Percentiles rank a stretch among this genome's conserved stretches.
Conservation (phyloP, 2,797 vertebrate genomes). For the Apogon hyalosoma region DNA sequence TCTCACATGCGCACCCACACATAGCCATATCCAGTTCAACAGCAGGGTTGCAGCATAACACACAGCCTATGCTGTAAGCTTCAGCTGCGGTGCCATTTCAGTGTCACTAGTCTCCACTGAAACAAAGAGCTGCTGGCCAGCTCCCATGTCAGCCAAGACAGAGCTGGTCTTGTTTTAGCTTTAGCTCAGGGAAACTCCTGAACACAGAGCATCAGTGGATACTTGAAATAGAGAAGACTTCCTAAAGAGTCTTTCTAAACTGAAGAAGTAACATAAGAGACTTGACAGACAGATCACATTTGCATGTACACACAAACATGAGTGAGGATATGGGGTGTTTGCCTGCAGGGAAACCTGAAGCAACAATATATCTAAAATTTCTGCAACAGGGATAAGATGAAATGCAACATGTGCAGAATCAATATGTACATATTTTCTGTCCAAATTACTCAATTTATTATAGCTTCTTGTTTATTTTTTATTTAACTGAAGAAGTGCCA, state of each 20-base stretch:
- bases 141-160: conserved; percentile 65
- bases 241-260: conserved; percentile 21
- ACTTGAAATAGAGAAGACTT: conserved; percentile 26
- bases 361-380: not conserved
- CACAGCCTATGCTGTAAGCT: conserved; percentile 45
- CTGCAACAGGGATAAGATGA: not conserved
- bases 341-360: conserved; percentile 9
- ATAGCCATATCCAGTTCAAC: conserved; percentile 40
- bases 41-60: conserved; percentile 53
- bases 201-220: conserved; percentile 39
- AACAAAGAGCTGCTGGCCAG: conserved; percentile 68
- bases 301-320: not conserved
- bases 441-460: not conserved
- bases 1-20: conserved; percentile 44
- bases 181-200: conserved; percentile 42
- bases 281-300: conserved; percentile 8
- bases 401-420: conserved; percentile 1
- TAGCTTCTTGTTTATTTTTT: not conserved
- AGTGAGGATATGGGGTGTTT: conserved; percentile 8
- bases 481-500: conserved; percentile 10
- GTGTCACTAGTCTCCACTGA: conserved; percentile 55
- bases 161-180: conserved; percentile 66
- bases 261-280: conserved; percentile 1
- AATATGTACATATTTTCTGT: not conserved
- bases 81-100: conserved; percentile 63